Evolutionary conservation across 2,888 invertebrate species (phyloP), one percentile per base, ranked within the genome.

Genomic region (Zele albiditarsus): DNA sequence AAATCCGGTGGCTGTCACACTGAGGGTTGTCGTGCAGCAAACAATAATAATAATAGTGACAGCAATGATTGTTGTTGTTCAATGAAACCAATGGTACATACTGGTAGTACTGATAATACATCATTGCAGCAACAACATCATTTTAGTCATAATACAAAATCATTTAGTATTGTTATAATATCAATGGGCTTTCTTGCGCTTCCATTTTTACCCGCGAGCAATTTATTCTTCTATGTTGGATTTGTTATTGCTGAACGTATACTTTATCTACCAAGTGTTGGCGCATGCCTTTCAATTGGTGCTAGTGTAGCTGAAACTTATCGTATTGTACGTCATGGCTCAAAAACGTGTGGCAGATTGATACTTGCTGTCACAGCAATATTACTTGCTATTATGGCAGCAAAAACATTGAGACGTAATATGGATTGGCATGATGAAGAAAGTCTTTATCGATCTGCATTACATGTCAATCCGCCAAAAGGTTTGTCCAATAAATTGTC

Each of bases 211-310:
- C 98, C 98, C 80, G 98, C 98, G 79, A 95, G 97, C 84, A 99
- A 99, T 92, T 91, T 98, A 84, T 94, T 98, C 90, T 98, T 98
- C 91, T 98, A 98, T 90, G 98, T 99, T 77, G 99, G 99, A 68
- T 99, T 99, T 90, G 98, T 99, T 82, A 95, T 98, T 73, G 99
- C 98, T 76, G 99, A 99, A 91, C 93, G 98, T 80, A 95, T 98
- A 81, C 92, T 99, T 80, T 99, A 98, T 91, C 93, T 98, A 89
- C 98, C 98, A 69, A 98, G 97, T 91, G 96, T 98, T 86, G 98
- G 98, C 71, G 96, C 95, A 90, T 98, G 98, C 90, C 92, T 98
- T 84, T 91, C 98, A 80, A 91, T 98, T 77, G 97, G 96, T 57
- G 91, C 93, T 78, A 91, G 92, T 57, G 91, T 89, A 49, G 85